Evolutionary conservation across 2,888 invertebrate genomes (phyloP).

Genomic region (Nezara viridula): DNA sequence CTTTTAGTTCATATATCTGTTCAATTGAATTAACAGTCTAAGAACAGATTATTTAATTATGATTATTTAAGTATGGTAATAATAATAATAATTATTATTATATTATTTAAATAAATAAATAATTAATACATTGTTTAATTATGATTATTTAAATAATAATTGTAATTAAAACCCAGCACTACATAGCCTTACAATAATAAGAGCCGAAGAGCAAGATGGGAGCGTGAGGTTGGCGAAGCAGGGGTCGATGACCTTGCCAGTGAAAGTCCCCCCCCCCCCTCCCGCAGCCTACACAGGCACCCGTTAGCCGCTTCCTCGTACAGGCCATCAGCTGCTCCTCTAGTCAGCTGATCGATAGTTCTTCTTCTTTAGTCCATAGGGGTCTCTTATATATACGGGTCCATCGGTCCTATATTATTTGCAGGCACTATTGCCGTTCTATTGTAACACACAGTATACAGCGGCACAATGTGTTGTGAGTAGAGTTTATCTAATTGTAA

Average conservation of each 20-base stretch:
- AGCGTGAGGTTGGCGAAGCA: not conserved
- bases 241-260: slow-evolving; percentile 33
- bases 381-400: not conserved
- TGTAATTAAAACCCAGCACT: too few relatives aligned
- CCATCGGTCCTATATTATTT: not conserved
- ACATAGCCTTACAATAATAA: not conserved
- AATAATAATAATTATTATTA: too few relatives aligned
- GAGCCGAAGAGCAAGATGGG: not conserved
- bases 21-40: not conserved
- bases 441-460: not conserved
- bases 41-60: not conserved
- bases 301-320: slow-evolving; percentile 12
- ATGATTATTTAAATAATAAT: too few relatives aligned
- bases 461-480: not conserved
- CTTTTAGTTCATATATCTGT: not conserved
- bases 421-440: not conserved
- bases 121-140: too few relatives aligned
- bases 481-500: too few relatives aligned
- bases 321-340: not conserved
- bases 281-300: slow-evolving; percentile 31
- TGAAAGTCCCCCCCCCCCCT: slow-evolving; percentile 16
- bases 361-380: not conserved
- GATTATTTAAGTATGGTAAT: too few relatives aligned
- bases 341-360: slow-evolving; percentile 29
- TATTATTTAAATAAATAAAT: too few relatives aligned